These are phyloP conservation scores for Phoeniculus purpureus DNA, from an alignment of 2,797 vertebrate species.

Conservation along the genomic window DNA sequence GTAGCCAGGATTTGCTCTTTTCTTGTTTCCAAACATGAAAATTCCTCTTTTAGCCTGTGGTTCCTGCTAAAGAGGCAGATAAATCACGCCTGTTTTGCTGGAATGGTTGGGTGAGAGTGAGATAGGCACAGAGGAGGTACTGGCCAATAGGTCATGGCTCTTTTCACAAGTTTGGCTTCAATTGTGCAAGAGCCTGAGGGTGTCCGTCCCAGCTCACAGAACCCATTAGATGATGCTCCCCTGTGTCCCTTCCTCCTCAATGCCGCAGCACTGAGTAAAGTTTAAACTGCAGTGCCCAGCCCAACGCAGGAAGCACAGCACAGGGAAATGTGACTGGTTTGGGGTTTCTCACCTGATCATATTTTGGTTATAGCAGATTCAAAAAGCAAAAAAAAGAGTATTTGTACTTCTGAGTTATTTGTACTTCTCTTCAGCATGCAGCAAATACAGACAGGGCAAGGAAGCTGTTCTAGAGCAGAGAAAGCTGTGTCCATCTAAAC, in stretches of 20 bases:
- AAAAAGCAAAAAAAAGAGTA: neutral
- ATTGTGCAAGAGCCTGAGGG: neutral
- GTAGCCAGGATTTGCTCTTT: slow-evolving; percentile 63
- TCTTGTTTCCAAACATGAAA: slow-evolving; percentile 64
- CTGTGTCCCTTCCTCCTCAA: neutral
- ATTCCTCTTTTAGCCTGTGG: slow-evolving; percentile 33
- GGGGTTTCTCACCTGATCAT: neutral
- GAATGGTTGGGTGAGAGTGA: neutral
- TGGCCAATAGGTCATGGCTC: neutral
- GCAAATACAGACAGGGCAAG: neutral
- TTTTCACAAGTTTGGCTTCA: neutral
- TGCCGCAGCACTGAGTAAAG: rapidly evolving
- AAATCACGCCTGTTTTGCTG: slow-evolving; percentile 41
- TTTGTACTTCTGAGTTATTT: neutral
- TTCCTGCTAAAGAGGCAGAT: slow-evolving; percentile 70
- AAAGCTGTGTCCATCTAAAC: neutral
- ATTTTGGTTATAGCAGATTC: neutral
- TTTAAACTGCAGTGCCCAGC: neutral
- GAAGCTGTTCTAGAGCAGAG: neutral
- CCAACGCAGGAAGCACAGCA: rapidly evolving
- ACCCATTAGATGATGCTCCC: rapidly evolving
- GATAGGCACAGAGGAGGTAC: neutral
- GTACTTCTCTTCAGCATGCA: neutral
- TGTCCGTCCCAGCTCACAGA: neutral
- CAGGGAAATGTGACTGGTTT: neutral